A percentile compares a stretch with the other conserved stretches of the same genome.
Conservation (phyloP, 2,888 invertebrate genomes). For the Papilio elwesi region DNA sequence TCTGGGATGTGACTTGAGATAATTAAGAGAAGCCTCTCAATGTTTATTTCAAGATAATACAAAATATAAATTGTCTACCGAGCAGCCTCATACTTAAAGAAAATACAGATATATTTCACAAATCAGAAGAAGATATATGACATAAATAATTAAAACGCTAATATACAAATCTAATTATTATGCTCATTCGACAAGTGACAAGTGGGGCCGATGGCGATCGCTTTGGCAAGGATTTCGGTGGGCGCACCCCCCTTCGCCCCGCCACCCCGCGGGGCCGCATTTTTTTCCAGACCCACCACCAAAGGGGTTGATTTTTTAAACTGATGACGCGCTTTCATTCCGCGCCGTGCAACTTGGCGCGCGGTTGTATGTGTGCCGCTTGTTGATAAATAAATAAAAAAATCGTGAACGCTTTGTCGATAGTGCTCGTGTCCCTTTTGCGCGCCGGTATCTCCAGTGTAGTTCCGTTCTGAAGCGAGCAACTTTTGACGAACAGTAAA, state of each 20-base stretch:
- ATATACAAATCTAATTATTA: conserved; percentile 81
- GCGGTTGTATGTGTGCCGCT: conserved; percentile 80
- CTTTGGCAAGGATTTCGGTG: conserved; percentile 82
- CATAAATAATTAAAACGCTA: conserved; percentile 64
- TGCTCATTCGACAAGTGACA: conserved; percentile 84
- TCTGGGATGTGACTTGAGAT: conserved; percentile 28
- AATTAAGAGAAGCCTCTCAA: conserved; percentile 23
- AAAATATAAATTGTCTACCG: background rate
- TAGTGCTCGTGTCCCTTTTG: conserved; percentile 76
- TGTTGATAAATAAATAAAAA: conserved; percentile 79
- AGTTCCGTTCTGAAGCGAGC: conserved; percentile 58
- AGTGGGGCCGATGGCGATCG: conserved; percentile 79
- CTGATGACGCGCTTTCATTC: conserved; percentile 86
- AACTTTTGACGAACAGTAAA: conserved; percentile 59
- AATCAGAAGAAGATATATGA: conserved; percentile 35
- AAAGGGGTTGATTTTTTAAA: conserved; percentile 85
- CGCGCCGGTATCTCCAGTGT: conserved; percentile 69
- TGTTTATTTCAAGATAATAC: conserved; percentile 6
- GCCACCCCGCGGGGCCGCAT: conserved; percentile 72
- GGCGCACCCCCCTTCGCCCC: conserved; percentile 76
- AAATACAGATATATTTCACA: background rate
- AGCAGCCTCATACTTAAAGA: background rate
- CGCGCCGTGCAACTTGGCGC: conserved; percentile 83
- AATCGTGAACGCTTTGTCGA: conserved; percentile 76
- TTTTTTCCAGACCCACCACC: conserved; percentile 77